Evolutionary conservation across 2,113 vertebrate species (phyloP).

Genomic region (Proterorhinus semilunaris): DNA sequence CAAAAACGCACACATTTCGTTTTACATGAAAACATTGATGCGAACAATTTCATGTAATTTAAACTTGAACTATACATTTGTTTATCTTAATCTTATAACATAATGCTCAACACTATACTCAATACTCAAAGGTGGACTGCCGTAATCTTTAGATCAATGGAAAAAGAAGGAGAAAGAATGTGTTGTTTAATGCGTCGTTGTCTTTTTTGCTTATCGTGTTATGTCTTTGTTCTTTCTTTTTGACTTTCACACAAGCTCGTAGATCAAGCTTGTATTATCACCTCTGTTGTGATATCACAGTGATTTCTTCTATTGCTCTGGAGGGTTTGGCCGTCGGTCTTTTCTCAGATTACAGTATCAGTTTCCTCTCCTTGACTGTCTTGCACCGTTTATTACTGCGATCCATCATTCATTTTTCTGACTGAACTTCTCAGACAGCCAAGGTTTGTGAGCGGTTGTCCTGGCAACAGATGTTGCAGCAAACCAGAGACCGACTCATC

Average conservation of each 20-base stretch:
- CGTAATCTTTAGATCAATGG: too few species aligned
- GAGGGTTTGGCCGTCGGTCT: neutral
- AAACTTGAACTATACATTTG: too few species aligned
- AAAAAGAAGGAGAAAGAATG: neutral
- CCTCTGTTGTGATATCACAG: neutral
- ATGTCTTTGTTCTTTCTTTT: neutral
- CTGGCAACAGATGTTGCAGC: conserved; percentile 66
- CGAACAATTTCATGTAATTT: too few species aligned
- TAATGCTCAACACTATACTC: too few species aligned
- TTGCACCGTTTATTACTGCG: conserved; percentile 27
- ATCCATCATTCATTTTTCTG: conserved; percentile 32
- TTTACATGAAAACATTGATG: too few species aligned
- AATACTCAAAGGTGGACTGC: too few species aligned
- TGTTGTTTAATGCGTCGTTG: too few species aligned
- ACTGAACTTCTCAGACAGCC: conserved; percentile 32
- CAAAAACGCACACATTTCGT: too few species aligned
- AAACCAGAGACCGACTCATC: conserved; percentile 48
- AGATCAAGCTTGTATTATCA: neutral
- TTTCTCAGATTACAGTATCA: neutral
- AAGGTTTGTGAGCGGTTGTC: conserved; percentile 49
- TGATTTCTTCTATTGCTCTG: neutral
- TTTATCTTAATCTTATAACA: too few species aligned
- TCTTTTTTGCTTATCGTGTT: neutral
- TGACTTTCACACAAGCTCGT: neutral
- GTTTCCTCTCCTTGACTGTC: neutral